phyloP scores from a whole-genome alignment of 2,113 vertebrate species.

The Colinus virginianus region DNA sequence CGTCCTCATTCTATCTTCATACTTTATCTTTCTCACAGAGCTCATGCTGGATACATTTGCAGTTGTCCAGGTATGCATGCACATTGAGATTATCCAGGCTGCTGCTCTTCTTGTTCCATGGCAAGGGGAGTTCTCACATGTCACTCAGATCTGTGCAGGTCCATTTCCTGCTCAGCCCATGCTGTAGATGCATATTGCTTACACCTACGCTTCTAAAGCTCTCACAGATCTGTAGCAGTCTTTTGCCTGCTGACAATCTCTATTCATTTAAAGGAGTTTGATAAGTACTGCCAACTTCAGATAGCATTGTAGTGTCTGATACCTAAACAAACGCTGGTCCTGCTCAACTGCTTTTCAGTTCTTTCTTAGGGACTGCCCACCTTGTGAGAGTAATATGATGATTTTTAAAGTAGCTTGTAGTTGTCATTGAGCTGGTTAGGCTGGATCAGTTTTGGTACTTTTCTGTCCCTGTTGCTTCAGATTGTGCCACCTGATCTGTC shows the following conservation, averaged over 20 bases:
- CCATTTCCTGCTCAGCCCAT: neutral
- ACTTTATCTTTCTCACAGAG: neutral
- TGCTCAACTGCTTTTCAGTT: neutral
- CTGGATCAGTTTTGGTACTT: neutral
- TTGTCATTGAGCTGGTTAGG: neutral
- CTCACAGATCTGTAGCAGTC: neutral
- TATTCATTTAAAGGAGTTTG: conserved; percentile 1
- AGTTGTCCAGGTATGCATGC: neutral
- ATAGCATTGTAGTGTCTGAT: neutral
- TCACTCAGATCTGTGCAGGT: neutral
- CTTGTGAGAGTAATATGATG: neutral
- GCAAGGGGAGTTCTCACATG: neutral
- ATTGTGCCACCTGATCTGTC: neutral
- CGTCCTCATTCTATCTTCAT: neutral
- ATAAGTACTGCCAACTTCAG: neutral
- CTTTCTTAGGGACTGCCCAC: neutral
- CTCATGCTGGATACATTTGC: neutral
- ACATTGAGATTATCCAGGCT: neutral
- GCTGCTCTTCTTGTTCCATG: neutral
- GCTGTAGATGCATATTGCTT: neutral
- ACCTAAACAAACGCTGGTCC: neutral
- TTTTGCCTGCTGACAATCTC: neutral
- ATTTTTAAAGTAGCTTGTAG: neutral
- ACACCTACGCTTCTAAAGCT: neutral
- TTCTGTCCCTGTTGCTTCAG: neutral